These are phyloP conservation scores for Micromesistius poutassou DNA, from an alignment of 2,797 vertebrate genomes.

Conservation along the genomic window DNA sequence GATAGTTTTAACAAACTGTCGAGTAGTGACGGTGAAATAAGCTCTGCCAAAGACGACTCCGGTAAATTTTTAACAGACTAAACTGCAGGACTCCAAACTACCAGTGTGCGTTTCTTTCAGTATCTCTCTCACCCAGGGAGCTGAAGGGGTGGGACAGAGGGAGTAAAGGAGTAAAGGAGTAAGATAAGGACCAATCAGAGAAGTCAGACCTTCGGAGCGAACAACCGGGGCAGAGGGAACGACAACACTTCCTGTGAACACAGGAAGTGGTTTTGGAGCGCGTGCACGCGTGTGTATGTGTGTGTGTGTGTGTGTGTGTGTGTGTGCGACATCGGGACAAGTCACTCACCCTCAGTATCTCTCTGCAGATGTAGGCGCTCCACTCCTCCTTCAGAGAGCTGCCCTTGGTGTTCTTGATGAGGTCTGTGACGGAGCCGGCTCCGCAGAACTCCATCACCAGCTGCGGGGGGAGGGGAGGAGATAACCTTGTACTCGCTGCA, in stretches of 20 bases:
- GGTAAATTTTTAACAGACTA: not conserved
- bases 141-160: not conserved
- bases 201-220: not conserved
- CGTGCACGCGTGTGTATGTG: constrained; percentile 9
- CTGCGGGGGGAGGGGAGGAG: constrained; percentile 54
- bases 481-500: not conserved
- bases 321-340: too few species aligned
- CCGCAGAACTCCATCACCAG: constrained; percentile 99
- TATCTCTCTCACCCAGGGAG: not conserved
- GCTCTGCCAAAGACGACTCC: not conserved
- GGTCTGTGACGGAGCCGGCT: constrained; percentile 91
- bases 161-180: constrained; percentile 24
- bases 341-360: constrained; percentile 87
- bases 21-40: not conserved
- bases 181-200: not conserved
- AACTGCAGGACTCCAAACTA: not conserved
- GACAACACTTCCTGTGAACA: constrained; percentile 21
- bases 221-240: not conserved
- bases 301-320: too few species aligned
- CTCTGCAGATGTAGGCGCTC: constrained; percentile 96
- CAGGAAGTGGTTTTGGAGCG: constrained; percentile 34
- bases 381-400: constrained; percentile 96
- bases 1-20: not conserved
- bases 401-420: constrained; percentile 98
- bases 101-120: not conserved